Evolutionary conservation across 2,888 invertebrate species (phyloP).

Genomic region (Iphiclides podalirius): DNA sequence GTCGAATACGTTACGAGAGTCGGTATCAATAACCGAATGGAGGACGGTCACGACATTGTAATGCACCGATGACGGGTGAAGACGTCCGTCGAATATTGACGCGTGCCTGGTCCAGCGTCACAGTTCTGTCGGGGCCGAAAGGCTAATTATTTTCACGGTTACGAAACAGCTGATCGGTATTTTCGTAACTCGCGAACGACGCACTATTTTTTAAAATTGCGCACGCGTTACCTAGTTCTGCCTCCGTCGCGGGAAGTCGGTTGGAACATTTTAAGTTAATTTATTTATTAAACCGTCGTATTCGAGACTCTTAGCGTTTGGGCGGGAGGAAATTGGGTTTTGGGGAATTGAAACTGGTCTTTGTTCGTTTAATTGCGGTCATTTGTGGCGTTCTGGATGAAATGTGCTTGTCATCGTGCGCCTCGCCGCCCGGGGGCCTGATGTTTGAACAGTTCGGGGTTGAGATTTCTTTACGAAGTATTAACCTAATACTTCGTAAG

Average conservation of each 20-base stretch:
- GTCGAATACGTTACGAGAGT: slow-evolving; percentile 35
- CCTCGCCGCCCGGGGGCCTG: slow-evolving; percentile 29
- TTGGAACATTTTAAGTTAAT: slow-evolving; percentile 33
- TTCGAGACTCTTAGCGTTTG: slow-evolving; percentile 66
- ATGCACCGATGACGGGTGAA: slow-evolving; percentile 72
- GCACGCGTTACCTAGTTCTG: slow-evolving; percentile 8
- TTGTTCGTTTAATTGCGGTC: slow-evolving; percentile 79
- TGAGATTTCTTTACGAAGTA: background rate
- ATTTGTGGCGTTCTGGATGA: slow-evolving; percentile 75
- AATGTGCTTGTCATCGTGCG: slow-evolving; percentile 71
- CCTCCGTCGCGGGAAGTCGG: slow-evolving; percentile 10
- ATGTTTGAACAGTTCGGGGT: slow-evolving; percentile 20
- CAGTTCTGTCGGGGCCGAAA: slow-evolving; percentile 51
- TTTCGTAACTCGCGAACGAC: slow-evolving; percentile 33
- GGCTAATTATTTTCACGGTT: slow-evolving; percentile 63
- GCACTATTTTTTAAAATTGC: slow-evolving; percentile 10
- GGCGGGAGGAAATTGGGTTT: slow-evolving; percentile 75
- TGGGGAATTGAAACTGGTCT: slow-evolving; percentile 75
- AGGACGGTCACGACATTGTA: slow-evolving; percentile 48
- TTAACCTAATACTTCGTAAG: too few species aligned
- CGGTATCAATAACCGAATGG: slow-evolving; percentile 27
- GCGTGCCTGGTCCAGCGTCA: slow-evolving; percentile 61
- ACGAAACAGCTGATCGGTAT: slow-evolving; percentile 40
- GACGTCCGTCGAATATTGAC: slow-evolving; percentile 74
- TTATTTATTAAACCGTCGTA: slow-evolving; percentile 56